phyloP scores from a whole-genome alignment of 2,888 invertebrate genomes.

The Mythimna vitellina region DNA sequence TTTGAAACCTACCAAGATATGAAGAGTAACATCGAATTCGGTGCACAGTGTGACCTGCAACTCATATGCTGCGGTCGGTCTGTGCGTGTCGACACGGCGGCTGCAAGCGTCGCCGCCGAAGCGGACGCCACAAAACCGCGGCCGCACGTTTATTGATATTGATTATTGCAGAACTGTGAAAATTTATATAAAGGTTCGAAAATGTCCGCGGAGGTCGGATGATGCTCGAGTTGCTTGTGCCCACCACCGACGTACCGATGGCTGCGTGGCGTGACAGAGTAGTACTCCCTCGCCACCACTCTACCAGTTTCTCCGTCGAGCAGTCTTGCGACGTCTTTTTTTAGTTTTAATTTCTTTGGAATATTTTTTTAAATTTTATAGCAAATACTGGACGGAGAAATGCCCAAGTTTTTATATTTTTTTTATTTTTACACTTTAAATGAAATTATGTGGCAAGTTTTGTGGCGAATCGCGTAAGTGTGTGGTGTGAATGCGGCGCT shows the following conservation, averaged over 20 bases:
- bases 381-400: conserved; percentile 82
- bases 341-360: conserved; percentile 60
- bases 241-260: conserved; percentile 37
- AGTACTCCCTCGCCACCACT: conserved; percentile 65
- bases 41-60: conserved; percentile 49
- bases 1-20: conserved; percentile 28
- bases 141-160: conserved; percentile 85
- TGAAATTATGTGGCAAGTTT: conserved; percentile 66
- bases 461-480: conserved; percentile 68
- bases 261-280: conserved; percentile 50
- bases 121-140: conserved; percentile 88
- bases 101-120: conserved; percentile 77
- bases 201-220: conserved; percentile 86
- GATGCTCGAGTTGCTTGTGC: conserved; percentile 74
- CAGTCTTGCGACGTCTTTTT: conserved; percentile 77
- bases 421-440: conserved; percentile 56
- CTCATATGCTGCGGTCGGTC: conserved; percentile 48
- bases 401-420: conserved; percentile 11
- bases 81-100: conserved; percentile 65
- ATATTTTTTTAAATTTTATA: conserved; percentile 73
- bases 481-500: conserved; percentile 70
- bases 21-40: background rate
- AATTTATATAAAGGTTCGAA: conserved; percentile 87
- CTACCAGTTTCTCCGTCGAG: conserved; percentile 75
- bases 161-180: conserved; percentile 87